Evolutionary conservation across 2,797 vertebrate species (phyloP), one percentile per base, ranked within the genome.

Genomic region (Megalops cyprinoides): DNA sequence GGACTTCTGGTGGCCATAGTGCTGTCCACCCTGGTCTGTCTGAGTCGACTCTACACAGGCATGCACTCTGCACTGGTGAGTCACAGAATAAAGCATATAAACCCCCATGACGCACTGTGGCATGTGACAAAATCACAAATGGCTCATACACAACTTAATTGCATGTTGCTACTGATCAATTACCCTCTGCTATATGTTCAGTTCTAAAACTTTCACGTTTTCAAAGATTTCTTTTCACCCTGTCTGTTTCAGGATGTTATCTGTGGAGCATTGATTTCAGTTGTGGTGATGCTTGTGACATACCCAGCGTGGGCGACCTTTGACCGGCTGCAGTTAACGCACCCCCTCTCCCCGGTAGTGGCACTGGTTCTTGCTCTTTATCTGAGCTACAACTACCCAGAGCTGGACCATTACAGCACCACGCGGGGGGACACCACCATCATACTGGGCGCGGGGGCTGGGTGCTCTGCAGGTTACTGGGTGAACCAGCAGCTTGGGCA

Each of bases 51-150:
- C 71, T 99, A 99, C 90, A 98, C 96, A 0, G 98, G 98, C 85
- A 99, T 99, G 98, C 98, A 99, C 93, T 98, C 97, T 0, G 93
- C 96, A n/a, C 91, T 99, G 97, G 98, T 99, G 92, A 97, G 97
- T 74, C 9, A 49, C 39, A 37, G n/a, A n/a, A 15, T 5, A 14
- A 46, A 18, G n/a, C n/a, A 62, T n/a, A 1, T 9, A 42, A 78
- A 77, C 20, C 20, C 0, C 31, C 28, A n/a, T 46, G 3, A 46
- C 10, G 48, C 37, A 20, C 20, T 42, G 10, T 73, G 15, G 79
- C 69, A n/a, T n/a, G n/a, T n/a, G n/a, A n/a, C n/a, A n/a, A n/a
- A n/a, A n/a, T n/a, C n/a, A n/a, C n/a, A n/a, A n/a, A n/a, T n/a
- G n/a, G n/a, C n/a, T n/a, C n/a, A n/a, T n/a, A n/a, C n/a, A n/a